Base-by-base conservation (phyloP, 92 coral and sea anemone genomes). In the Paramuricea clavata region DNA sequence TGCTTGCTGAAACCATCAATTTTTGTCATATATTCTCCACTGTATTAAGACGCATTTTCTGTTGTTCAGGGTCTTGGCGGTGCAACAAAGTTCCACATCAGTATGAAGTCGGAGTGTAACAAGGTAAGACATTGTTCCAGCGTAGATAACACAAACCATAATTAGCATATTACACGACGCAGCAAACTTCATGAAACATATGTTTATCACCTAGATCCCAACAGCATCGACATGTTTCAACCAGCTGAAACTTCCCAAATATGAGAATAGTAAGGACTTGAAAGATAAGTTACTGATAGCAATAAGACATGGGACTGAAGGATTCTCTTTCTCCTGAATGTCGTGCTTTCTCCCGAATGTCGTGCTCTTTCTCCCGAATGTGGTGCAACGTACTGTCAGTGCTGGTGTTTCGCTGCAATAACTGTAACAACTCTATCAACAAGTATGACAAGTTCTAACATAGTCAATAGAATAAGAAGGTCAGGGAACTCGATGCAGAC, bases 141-240 rank as follows among this genome's bases (percentile, higher is more conserved):
- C n/a, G n/a, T n/a, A n/a, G n/a, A n/a, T n/a, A 2, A 36, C 42
- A 36, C 42, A 36, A 36, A 36, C 42, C 8, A 36, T 36, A 36
- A 36, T 8, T 36, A 36, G 42, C 42, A 36, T 36, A 36, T 47
- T 54, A 54, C 62, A 13, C 26, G 62, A 1, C 25, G 19, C 19
- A 54, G 62, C 54, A 10, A 47, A 10, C 16, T 21, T 21, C 25
- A 19, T 19, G 28, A 15, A 34, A 54, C 81, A 52, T 42, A 31
- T 76, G 52, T 77, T 21, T 28, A 22, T 49, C 27, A 49, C 81
- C 12, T 91, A 95, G 98, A 94, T 95, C 64, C 98, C 98, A 12
- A 83, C 85, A 41, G 98, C 98, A 0, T 87, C 98, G 30, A 95
- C 98, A 6, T 95, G 98, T 82, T 95, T 95, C 87, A 95, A 95